These are phyloP conservation scores for Eupeodes luniger DNA, from an alignment of 2,888 invertebrate species.

Conservation along the genomic window DNA sequence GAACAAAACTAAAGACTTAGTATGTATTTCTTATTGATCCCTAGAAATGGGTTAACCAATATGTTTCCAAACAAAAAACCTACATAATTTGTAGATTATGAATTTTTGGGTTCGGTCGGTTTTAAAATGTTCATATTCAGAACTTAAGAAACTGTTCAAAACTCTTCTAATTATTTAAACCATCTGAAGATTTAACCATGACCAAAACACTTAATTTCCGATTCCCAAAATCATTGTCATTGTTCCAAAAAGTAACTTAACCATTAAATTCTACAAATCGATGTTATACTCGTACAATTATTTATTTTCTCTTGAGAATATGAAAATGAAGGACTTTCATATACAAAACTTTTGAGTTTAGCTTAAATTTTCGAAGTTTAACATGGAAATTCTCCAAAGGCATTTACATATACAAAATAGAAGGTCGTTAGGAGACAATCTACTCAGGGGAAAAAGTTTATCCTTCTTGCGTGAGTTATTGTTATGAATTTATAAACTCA, in stretches of 20 bases:
- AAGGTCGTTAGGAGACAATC: constrained; percentile 33
- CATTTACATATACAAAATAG: background rate
- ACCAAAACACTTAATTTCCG: no score
- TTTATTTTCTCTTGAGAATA: constrained; percentile 14
- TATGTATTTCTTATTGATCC: no score
- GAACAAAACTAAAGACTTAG: no score
- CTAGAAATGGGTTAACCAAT: no score
- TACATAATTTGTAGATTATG: no score
- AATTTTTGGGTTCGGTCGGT: no score
- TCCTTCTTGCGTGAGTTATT: constrained; percentile 8
- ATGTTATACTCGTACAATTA: constrained; percentile 19
- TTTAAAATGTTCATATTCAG: no score
- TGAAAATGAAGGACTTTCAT: background rate
- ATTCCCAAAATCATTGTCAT: constrained; percentile 34
- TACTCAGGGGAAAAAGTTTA: constrained; percentile 29
- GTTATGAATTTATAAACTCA: background rate
- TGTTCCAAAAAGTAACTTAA: background rate
- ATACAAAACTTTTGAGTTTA: background rate
- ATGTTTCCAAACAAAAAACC: no score
- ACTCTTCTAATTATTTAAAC: no score
- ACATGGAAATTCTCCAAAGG: background rate
- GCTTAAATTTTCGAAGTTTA: constrained; percentile 12
- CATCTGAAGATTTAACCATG: no score
- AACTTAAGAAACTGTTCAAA: no score
- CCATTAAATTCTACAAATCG: constrained; percentile 35